These are phyloP conservation scores for Erebia ligea DNA, from an alignment of 2,888 invertebrate species.

Conservation along the genomic window DNA sequence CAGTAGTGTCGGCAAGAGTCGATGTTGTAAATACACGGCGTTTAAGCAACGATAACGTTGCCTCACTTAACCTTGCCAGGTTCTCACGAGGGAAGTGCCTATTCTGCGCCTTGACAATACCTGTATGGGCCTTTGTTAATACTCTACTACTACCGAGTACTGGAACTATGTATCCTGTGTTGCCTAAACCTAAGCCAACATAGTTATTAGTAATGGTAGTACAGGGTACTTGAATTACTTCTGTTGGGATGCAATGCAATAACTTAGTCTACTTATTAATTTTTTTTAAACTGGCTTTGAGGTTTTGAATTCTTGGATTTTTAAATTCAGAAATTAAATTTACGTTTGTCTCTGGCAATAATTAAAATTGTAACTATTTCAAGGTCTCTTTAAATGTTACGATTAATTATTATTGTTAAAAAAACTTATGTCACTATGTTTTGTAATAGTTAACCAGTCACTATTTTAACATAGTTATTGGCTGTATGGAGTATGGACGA, in stretches of 20 bases:
- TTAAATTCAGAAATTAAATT: neutral
- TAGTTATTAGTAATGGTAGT: neutral
- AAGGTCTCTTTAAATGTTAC: conserved; percentile 5
- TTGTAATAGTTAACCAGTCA: too few relatives aligned
- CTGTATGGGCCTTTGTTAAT: conserved; percentile 76
- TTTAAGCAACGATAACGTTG: conserved; percentile 82
- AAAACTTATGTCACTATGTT: too few relatives aligned
- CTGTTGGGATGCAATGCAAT: too few relatives aligned
- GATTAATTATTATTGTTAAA: neutral
- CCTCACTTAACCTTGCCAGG: conserved; percentile 81
- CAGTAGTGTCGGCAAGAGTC: conserved; percentile 74
- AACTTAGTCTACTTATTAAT: too few relatives aligned
- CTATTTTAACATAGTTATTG: too few relatives aligned
- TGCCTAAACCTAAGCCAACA: conserved; percentile 58
- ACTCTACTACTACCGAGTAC: conserved; percentile 39
- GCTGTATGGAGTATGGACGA: too few relatives aligned
- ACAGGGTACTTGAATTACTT: neutral
- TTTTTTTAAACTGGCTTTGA: neutral
- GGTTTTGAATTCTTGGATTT: too few relatives aligned
- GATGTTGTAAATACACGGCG: conserved; percentile 81
- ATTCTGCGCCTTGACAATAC: conserved; percentile 83
- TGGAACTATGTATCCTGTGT: conserved; percentile 71
- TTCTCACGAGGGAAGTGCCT: conserved; percentile 83
- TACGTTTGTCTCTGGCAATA: neutral
- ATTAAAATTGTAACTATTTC: neutral